These are phyloP conservation scores for Apoderus coryli DNA, from an alignment of 2,888 invertebrate genomes.

Conservation along the genomic window DNA sequence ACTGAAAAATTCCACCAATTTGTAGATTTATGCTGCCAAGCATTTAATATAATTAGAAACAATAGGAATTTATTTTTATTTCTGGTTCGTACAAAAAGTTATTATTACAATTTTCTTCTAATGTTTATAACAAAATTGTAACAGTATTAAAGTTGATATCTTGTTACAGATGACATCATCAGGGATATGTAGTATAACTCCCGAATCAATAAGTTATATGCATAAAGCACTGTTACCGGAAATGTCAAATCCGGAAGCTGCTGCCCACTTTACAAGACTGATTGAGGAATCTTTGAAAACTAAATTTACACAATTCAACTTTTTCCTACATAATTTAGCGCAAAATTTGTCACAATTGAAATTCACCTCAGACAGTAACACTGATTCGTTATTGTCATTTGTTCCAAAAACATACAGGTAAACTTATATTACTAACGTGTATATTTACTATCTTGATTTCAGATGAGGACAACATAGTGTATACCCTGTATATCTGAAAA, in stretches of 20 bases:
- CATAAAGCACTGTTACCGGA: constrained; percentile 79
- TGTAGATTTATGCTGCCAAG: constrained; percentile 95
- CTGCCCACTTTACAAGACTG: constrained; percentile 88
- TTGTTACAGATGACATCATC: constrained; percentile 70
- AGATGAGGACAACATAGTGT: too few species aligned
- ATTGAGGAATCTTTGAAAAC: constrained; percentile 89
- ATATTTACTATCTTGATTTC: too few species aligned
- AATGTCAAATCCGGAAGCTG: constrained; percentile 87
- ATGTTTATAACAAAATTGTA: neutral
- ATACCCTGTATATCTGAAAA: too few species aligned
- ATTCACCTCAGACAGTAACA: constrained; percentile 76
- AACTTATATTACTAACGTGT: too few species aligned
- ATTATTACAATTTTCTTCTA: constrained; percentile 1
- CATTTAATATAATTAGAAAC: constrained; percentile 87
- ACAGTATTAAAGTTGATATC: too few species aligned
- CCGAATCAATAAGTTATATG: constrained; percentile 84
- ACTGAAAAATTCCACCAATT: constrained; percentile 92
- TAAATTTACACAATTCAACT: constrained; percentile 93
- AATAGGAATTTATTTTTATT: constrained; percentile 84
- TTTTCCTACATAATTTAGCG: constrained; percentile 93
- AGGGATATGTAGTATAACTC: constrained; percentile 81
- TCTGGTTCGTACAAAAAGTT: constrained; percentile 41
- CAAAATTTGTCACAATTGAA: constrained; percentile 61
- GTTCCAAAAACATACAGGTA: constrained; percentile 89
- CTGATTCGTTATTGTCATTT: constrained; percentile 75